A percentile compares a stretch with the other conserved stretches of the same genome.
phyloP scores from a whole-genome alignment of 2,797 vertebrate species.

The Tragopan temminckii region DNA sequence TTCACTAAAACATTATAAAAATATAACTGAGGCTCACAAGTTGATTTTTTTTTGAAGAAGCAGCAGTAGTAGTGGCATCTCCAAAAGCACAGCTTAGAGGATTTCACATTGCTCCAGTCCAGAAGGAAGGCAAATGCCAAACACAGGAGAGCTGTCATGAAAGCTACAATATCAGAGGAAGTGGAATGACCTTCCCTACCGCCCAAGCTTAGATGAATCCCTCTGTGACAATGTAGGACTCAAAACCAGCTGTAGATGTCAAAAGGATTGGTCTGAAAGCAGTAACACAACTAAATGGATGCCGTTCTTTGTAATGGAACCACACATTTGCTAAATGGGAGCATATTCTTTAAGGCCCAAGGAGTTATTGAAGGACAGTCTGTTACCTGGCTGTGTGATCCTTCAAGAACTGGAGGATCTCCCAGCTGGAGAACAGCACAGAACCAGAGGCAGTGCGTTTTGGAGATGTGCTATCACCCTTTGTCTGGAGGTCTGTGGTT shows the following conservation, averaged over 20 bases:
- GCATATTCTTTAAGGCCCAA: not conserved
- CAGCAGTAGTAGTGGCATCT: not conserved
- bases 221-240: not conserved
- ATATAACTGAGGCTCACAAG: not conserved
- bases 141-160: not conserved
- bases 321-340: not conserved
- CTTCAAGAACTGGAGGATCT: not conserved
- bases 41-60: not conserved
- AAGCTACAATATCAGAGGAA: not conserved
- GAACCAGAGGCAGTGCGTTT: not conserved
- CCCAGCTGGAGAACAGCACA: not conserved
- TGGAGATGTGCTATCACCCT: not conserved
- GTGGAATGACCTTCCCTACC: not conserved
- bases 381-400: not conserved
- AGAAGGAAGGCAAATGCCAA: not conserved
- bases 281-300: not conserved
- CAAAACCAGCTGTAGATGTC: not conserved
- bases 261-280: not conserved
- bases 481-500: not conserved
- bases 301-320: not conserved
- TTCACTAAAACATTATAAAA: slow-evolving; percentile 14
- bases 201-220: not conserved
- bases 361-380: not conserved
- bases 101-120: not conserved
- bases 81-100: not conserved